phyloP scores from a whole-genome alignment of 2,888 invertebrate species.

The Drosophila setosimentum region DNA sequence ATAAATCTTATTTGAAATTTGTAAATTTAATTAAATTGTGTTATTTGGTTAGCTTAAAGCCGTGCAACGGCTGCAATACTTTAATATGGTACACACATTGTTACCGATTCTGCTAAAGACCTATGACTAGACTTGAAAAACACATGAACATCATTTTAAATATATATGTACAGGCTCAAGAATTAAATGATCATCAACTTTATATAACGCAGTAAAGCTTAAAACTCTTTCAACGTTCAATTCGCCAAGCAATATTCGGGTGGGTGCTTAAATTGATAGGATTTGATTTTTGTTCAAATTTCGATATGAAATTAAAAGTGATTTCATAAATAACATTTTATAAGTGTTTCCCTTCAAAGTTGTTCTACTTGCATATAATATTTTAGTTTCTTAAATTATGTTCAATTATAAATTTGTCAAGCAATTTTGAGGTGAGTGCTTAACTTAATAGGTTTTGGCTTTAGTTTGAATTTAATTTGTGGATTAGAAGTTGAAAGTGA shows the following conservation, averaged over 20 bases:
- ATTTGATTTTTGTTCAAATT: not conserved
- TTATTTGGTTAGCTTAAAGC: slow-evolving; percentile 64
- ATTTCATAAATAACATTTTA: not conserved
- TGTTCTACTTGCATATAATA: not conserved
- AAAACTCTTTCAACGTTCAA: slow-evolving; percentile 15
- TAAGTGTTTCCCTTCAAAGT: not conserved
- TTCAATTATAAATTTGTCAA: not conserved
- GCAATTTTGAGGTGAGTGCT: not conserved
- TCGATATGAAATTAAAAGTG: not conserved
- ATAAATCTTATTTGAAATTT: slow-evolving; percentile 31
- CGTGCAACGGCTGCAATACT: slow-evolving; percentile 68
- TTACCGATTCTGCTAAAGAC: slow-evolving; percentile 18
- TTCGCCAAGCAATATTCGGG: slow-evolving; percentile 7
- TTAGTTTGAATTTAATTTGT: not conserved
- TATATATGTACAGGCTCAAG: slow-evolving; percentile 37
- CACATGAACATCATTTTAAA: slow-evolving; percentile 32
- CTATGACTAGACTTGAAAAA: slow-evolving; percentile 57
- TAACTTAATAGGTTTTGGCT: not conserved
- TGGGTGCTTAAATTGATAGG: not conserved
- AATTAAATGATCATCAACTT: slow-evolving; percentile 32
- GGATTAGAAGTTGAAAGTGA: not conserved
- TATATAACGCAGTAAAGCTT: not conserved
- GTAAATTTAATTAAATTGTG: slow-evolving; percentile 31
- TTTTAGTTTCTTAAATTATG: not conserved
- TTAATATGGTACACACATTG: slow-evolving; percentile 55